These are phyloP conservation scores for Indicator maculatus DNA, from an alignment of 2,113 vertebrate genomes.

Conservation along the genomic window DNA sequence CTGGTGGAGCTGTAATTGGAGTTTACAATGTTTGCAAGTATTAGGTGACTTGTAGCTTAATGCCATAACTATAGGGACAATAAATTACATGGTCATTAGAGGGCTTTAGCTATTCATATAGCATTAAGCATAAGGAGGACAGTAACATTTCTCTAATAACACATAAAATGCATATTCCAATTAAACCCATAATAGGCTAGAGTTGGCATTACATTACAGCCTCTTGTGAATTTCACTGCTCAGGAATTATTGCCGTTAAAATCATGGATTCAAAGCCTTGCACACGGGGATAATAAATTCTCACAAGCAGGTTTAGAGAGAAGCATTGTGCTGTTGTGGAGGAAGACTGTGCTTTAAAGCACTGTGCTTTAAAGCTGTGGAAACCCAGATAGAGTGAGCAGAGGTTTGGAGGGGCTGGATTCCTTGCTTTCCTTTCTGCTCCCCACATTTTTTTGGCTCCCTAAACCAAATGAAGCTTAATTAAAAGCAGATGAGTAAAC, in stretches of 20 bases:
- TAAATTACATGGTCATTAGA: slow-evolving; percentile 33
- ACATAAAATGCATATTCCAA: slow-evolving; percentile 61
- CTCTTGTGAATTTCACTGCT: slow-evolving; percentile 39
- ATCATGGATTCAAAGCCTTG: slow-evolving; percentile 49
- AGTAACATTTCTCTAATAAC: slow-evolving; percentile 49
- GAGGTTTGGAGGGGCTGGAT: background rate
- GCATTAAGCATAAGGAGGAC: slow-evolving; percentile 29
- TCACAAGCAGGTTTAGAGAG: slow-evolving; percentile 41
- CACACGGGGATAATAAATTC: slow-evolving; percentile 58
- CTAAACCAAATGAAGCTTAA: background rate
- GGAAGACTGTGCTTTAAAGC: background rate
- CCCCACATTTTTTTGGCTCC: background rate
- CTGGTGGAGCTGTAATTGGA: slow-evolving; percentile 53
- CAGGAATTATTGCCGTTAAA: slow-evolving; percentile 62
- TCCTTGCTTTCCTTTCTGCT: slow-evolving; percentile 1
- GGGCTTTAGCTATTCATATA: slow-evolving; percentile 39
- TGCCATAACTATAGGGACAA: slow-evolving; percentile 50
- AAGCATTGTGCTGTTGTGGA: background rate
- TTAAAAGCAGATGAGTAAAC: slow-evolving; percentile 50
- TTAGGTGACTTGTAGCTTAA: slow-evolving; percentile 61
- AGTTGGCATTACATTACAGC: slow-evolving; percentile 10
- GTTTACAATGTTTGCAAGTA: slow-evolving; percentile 64
- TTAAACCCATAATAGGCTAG: slow-evolving; percentile 59
- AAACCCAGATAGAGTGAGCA: background rate
- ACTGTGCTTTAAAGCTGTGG: background rate